phyloP scores from a whole-genome alignment of 2,113 vertebrate species.

The Callopanchax toddi region DNA sequence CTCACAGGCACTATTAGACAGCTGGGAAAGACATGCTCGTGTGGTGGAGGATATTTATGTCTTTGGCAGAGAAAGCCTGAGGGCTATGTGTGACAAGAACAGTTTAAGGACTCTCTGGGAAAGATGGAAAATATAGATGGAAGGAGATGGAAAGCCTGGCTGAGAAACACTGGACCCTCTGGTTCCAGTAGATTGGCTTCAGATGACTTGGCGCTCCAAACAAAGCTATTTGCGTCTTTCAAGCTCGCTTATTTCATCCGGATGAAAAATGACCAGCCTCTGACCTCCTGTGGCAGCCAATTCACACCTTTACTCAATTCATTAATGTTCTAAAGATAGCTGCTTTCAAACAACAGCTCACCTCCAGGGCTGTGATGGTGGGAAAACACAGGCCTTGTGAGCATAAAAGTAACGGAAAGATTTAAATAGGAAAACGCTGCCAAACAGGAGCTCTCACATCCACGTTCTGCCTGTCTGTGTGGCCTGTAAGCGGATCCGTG shows the following conservation, averaged over 20 bases:
- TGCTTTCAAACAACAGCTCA: slow-evolving; percentile 34
- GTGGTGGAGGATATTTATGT: slow-evolving; percentile 49
- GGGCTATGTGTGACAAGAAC: slow-evolving; percentile 39
- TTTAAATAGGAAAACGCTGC: slow-evolving; percentile 12
- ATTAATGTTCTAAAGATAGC: slow-evolving; percentile 62
- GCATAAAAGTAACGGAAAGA: slow-evolving; percentile 20
- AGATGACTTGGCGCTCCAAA: slow-evolving; percentile 51
- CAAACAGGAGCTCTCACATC: slow-evolving; percentile 25
- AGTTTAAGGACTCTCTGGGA: slow-evolving; percentile 49
- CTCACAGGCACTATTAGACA: slow-evolving; percentile 34
- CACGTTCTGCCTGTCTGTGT: slow-evolving; percentile 20
- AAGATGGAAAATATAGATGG: not conserved
- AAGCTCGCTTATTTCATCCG: slow-evolving; percentile 39
- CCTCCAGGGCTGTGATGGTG: slow-evolving; percentile 21
- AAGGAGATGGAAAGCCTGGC: slow-evolving; percentile 39
- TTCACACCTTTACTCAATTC: slow-evolving; percentile 57
- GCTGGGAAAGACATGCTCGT: slow-evolving; percentile 19
- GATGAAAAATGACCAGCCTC: slow-evolving; percentile 54
- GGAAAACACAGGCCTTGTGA: slow-evolving; percentile 16
- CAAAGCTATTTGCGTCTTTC: slow-evolving; percentile 53
- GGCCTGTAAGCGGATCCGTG: slow-evolving; percentile 14
- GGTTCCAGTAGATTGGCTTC: slow-evolving; percentile 49
- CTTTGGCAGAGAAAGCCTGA: slow-evolving; percentile 36
- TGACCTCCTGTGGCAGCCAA: slow-evolving; percentile 59
- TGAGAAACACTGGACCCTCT: slow-evolving; percentile 23